These are phyloP conservation scores for Wasmannia auropunctata DNA, from an alignment of 1,140 invertebrate species.

Conservation along the genomic window DNA sequence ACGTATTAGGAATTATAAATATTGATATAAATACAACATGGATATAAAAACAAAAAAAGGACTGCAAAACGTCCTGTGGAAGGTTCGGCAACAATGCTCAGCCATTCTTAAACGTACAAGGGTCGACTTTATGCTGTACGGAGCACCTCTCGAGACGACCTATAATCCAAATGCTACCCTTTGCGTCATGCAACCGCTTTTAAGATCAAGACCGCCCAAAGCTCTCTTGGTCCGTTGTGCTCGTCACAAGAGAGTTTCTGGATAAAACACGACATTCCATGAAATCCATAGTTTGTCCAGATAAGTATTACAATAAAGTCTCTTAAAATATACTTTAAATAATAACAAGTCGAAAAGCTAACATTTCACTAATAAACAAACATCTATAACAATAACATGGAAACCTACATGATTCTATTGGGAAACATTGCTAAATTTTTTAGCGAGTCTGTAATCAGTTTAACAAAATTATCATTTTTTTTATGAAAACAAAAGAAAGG, in stretches of 20 bases:
- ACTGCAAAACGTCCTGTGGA: background rate
- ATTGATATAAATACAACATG: background rate
- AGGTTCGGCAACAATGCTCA: conserved; percentile 46
- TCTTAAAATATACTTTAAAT: background rate
- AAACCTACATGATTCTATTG: background rate
- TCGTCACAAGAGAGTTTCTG: conserved; percentile 20
- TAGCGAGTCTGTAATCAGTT: background rate
- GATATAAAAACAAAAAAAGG: background rate
- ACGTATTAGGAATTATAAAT: background rate
- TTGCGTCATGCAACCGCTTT: conserved; percentile 54
- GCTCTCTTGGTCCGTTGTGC: conserved; percentile 7
- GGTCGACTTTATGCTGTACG: conserved; percentile 49
- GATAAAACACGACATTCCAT: background rate
- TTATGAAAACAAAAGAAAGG: background rate
- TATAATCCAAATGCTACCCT: conserved; percentile 58
- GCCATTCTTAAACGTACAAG: conserved; percentile 50
- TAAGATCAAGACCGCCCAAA: conserved; percentile 17
- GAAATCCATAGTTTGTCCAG: conserved; percentile 4
- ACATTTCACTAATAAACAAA: background rate
- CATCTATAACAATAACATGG: background rate
- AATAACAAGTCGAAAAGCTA: background rate
- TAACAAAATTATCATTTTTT: background rate
- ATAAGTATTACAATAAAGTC: background rate
- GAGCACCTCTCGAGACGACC: conserved; percentile 67
- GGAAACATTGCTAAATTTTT: conserved; percentile 6